A percentile compares a stretch with the other conserved stretches of the same genome.
Evolutionary conservation across 2,888 invertebrate species (phyloP).

Genomic region (Colostygia pectinataria): DNA sequence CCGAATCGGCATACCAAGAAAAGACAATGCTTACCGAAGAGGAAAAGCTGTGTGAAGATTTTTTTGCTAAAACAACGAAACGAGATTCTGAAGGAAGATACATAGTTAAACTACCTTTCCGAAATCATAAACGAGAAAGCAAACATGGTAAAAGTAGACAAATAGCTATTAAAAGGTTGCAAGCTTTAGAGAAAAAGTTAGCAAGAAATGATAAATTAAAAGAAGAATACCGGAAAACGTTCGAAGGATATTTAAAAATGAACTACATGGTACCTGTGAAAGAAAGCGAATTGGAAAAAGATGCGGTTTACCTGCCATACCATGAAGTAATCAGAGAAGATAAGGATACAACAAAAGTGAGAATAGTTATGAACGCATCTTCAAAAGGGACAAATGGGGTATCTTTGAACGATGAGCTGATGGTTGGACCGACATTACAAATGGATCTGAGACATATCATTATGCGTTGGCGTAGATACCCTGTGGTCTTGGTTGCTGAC

Average conservation of each 20-base stretch:
- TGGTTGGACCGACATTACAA: slow-evolving; percentile 29
- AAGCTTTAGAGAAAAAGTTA: slow-evolving; percentile 11
- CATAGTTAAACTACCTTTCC: not conserved
- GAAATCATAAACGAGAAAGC: not conserved
- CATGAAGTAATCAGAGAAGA: slow-evolving; percentile 26
- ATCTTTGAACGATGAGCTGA: slow-evolving; percentile 28
- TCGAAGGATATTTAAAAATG: too few relatives aligned
- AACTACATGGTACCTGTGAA: not conserved
- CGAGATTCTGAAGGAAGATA: not conserved
- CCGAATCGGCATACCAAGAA: slow-evolving; percentile 8
- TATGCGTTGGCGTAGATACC: slow-evolving; percentile 22
- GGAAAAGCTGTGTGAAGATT: slow-evolving; percentile 30
- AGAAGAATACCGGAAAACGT: not conserved
- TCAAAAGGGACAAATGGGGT: slow-evolving; percentile 16
- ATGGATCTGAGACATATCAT: slow-evolving; percentile 21
- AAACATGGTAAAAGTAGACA: not conserved
- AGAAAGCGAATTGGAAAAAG: not conserved
- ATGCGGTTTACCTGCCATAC: not conserved
- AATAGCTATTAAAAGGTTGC: slow-evolving; percentile 10
- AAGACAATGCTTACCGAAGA: slow-evolving; percentile 25
- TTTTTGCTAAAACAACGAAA: slow-evolving; percentile 5
- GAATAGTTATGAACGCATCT: slow-evolving; percentile 37
- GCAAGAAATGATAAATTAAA: not conserved
- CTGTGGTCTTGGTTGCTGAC: slow-evolving; percentile 20
- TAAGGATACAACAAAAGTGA: slow-evolving; percentile 31